A percentile compares a stretch with the other conserved stretches of the same genome.
Conservation (phyloP, 2,797 vertebrate genomes). For the Dendrocincla fuliginosa region DNA sequence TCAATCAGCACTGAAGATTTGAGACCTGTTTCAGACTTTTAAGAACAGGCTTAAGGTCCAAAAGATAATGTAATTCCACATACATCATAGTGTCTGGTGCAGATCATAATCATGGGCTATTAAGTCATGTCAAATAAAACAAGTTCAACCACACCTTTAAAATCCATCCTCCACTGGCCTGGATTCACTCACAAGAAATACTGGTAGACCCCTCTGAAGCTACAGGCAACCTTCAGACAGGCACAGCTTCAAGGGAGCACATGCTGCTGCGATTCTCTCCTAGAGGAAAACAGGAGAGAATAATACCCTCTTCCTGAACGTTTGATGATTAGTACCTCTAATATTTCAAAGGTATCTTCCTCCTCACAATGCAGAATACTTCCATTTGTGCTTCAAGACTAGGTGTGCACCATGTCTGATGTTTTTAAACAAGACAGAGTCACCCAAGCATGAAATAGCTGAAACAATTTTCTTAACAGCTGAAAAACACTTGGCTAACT, state of each 20-base stretch:
- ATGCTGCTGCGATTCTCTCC: neutral
- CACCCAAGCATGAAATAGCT: slow-evolving; percentile 60
- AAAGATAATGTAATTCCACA: neutral
- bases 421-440: slow-evolving; percentile 66
- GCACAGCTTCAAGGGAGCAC: neutral
- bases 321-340: neutral
- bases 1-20: neutral
- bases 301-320: neutral
- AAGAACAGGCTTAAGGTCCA: neutral
- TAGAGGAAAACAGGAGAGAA: neutral
- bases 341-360: slow-evolving; percentile 25
- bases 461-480: slow-evolving; percentile 73
- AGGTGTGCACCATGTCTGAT: neutral
- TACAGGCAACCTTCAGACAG: neutral
- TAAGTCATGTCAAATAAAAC: neutral
- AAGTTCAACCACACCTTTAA: neutral
- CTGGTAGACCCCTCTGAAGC: neutral
- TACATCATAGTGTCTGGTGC: fast-evolving
- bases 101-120: neutral
- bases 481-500: slow-evolving; percentile 70
- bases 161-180: neutral
- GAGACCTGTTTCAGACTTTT: neutral
- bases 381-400: slow-evolving; percentile 16
- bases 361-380: neutral
- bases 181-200: neutral